Percentiles rank a stretch among this genome's conserved stretches.
These are phyloP conservation scores for Hyperopisus bebe DNA, from an alignment of 2,113 vertebrate genomes.

Conservation along the genomic window DNA sequence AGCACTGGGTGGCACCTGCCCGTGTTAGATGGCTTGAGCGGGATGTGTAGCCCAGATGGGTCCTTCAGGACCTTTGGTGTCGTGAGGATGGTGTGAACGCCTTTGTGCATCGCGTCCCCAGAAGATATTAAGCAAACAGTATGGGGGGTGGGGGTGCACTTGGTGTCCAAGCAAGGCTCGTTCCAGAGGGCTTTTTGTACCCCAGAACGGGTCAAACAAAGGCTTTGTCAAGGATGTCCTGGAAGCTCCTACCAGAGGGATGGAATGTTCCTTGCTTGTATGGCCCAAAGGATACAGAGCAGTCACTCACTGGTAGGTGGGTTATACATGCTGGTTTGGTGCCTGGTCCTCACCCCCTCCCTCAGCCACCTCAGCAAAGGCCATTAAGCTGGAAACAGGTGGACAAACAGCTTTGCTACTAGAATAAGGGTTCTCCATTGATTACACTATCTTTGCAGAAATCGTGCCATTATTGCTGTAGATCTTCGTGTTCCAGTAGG, in stretches of 20 bases:
- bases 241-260: slow-evolving; percentile 44
- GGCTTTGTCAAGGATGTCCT: slow-evolving; percentile 50
- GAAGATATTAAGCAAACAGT: slow-evolving; percentile 39
- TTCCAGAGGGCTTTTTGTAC: slow-evolving; percentile 39
- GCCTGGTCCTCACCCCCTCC: background rate
- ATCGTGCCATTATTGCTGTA: background rate
- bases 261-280: slow-evolving; percentile 45
- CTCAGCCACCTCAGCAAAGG: slow-evolving; percentile 20
- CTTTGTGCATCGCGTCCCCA: background rate
- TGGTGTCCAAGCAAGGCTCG: slow-evolving; percentile 22
- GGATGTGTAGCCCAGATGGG: too few relatives aligned
- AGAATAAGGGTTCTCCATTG: background rate
- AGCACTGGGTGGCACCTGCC: background rate
- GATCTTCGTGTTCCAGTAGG: background rate
- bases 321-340: background rate
- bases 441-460: background rate
- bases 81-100: background rate
- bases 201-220: slow-evolving; percentile 50
- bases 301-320: slow-evolving; percentile 39
- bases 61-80: background rate
- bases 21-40: background rate
- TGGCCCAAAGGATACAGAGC: slow-evolving; percentile 25
- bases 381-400: slow-evolving; percentile 25
- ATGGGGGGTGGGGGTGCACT: slow-evolving; percentile 24
- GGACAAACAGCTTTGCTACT: slow-evolving; percentile 10